Conservation (phyloP, 1,140 invertebrate species). For the Lethrus apterus region DNA sequence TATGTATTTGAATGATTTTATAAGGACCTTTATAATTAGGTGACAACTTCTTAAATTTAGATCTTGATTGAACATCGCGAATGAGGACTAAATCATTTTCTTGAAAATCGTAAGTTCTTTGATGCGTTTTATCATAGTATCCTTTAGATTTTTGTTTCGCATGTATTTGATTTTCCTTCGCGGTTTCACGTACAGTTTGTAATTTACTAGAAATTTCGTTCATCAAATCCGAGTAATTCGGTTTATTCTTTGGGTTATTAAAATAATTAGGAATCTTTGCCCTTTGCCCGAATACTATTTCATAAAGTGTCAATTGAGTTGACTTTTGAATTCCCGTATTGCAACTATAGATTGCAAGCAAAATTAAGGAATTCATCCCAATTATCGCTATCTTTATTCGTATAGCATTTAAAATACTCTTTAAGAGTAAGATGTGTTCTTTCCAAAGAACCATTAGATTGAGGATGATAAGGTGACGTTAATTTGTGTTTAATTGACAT, state of each 20-base stretch:
- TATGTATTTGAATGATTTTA: slow-evolving; percentile 29
- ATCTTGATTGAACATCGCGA: slow-evolving; percentile 26
- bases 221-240: slow-evolving; percentile 28
- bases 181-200: slow-evolving; percentile 16
- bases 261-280: slow-evolving; percentile 32
- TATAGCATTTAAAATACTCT: slow-evolving; percentile 40
- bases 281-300: slow-evolving; percentile 42
- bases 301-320: slow-evolving; percentile 33
- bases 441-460: slow-evolving; percentile 39
- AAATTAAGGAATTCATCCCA: slow-evolving; percentile 43
- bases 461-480: slow-evolving; percentile 39
- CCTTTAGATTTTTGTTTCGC: slow-evolving; percentile 20
- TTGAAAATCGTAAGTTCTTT: slow-evolving; percentile 32
- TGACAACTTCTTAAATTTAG: slow-evolving; percentile 26
- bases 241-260: slow-evolving; percentile 27
- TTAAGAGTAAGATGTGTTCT: slow-evolving; percentile 38
- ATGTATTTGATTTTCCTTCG: slow-evolving; percentile 21
- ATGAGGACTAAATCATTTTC: slow-evolving; percentile 23
- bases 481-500: slow-evolving; percentile 33
- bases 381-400: slow-evolving; percentile 31
- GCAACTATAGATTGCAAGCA: slow-evolving; percentile 42
- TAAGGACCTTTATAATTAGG: slow-evolving; percentile 36
- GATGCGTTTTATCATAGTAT: slow-evolving; percentile 33
- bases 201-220: slow-evolving; percentile 32
- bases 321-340: slow-evolving; percentile 42